Evolutionary conservation across 2,113 vertebrate species (phyloP), one percentile per base, ranked within the genome.

Genomic region (Sander vitreus): DNA sequence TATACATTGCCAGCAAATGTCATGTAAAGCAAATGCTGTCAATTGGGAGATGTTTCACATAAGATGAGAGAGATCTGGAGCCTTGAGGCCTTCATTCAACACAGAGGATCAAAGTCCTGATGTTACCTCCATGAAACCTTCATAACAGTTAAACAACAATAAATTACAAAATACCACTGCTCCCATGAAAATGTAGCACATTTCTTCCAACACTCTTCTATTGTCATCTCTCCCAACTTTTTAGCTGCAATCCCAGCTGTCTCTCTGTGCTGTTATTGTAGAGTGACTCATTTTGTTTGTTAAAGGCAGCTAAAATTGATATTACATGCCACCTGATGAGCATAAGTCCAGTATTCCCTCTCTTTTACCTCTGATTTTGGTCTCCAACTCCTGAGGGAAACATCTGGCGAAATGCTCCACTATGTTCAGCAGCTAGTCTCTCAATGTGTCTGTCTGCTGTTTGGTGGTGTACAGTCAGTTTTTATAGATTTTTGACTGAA

Each of bases 11-110:
- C 64, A 14, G 64, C 45, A 53, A 66, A 69, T 73, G 81, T 60
- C 76, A 83, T 53, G 84, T 66, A 67, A 83, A 88, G 75, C 36
- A 76, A 81, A 74, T 51, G 50, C 25, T 74, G 36, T 60, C 48
- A 39, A 16, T 33, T 51, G 53, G 51, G 33, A 75, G 33, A n/a
- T 18, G 18, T 36, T 87, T 79, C 12, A 59, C 73, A 47, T n/a
- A 58, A 12, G 64, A 72, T 16, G 59, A 83, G 25, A 70, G 66
- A 47, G 64, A 81, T 80, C 51, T 53, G 11, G 21, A 76, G 69
- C 30, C 59, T 70, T 10, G 15, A 73, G 73, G 76, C 23, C 18
- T 57, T 74, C 50, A 43, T 57, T 54, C 45, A 59, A 30, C 67
- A 21, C 47, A 50, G 16, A 62, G 39, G 57, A 59, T 23, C 50